Percentiles rank a stretch among this genome's conserved stretches.
Conservation (phyloP, 2,113 vertebrate genomes). For the Sinocyclocheilus anshuiensis region DNA sequence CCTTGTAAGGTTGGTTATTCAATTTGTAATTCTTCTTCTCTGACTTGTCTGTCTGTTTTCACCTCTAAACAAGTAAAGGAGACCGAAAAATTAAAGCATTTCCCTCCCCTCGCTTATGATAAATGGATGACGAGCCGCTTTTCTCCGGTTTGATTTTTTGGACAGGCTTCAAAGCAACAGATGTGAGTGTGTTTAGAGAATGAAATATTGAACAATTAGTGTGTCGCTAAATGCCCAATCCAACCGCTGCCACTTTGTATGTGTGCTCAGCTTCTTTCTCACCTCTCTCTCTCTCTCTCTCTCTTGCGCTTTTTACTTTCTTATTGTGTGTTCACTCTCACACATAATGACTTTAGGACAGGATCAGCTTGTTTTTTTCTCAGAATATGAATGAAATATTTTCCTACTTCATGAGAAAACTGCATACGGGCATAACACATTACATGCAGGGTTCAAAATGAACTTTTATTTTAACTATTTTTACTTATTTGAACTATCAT, state of each 20-base stretch:
- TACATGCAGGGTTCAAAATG: no score
- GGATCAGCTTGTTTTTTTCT: no score
- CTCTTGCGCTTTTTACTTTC: not conserved
- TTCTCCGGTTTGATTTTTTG: constrained; percentile 33
- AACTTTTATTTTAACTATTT: no score
- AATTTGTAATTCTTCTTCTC: not conserved
- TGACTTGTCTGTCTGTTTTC: constrained; percentile 16
- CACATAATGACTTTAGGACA: no score
- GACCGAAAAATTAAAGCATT: constrained; percentile 5
- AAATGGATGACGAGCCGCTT: constrained; percentile 28
- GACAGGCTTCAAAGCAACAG: constrained; percentile 40
- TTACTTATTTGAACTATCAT: no score
- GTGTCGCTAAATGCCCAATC: not conserved
- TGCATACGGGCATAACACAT: not conserved
- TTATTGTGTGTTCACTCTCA: not conserved
- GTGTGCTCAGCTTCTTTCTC: not conserved
- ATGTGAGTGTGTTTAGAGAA: constrained; percentile 29
- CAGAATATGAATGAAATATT: not conserved
- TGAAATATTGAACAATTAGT: constrained; percentile 53
- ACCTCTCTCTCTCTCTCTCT: no score
- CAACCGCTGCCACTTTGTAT: constrained; percentile 11
- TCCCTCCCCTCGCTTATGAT: constrained; percentile 26
- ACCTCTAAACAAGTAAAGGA: constrained; percentile 31
- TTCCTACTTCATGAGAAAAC: not conserved
- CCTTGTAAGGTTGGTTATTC: not conserved